Base-by-base conservation (phyloP, 2,113 vertebrate species). In the Pipa parva region DNA sequence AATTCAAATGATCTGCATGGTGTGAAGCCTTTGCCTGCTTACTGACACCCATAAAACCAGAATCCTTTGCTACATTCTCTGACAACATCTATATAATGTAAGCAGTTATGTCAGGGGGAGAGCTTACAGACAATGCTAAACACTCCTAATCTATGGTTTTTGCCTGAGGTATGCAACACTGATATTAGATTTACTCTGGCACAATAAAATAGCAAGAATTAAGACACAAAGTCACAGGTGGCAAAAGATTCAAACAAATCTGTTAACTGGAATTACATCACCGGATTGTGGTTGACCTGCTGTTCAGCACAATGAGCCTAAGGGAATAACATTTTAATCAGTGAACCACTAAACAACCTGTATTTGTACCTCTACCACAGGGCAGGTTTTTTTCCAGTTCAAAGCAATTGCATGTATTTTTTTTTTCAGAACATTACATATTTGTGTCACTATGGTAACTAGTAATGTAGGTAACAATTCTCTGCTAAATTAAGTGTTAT, bases 321-420 rank as follows among this genome's bases (percentile, higher is more conserved):
- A 68, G 56, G 65, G 65, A 45, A 68, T 68, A 68, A 68, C 65
- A 68, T 68, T 68, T 68, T 68, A 68, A 68, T 68, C 65, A 68
- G 65, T 48, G 27, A 59, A 57, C 29, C 65, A 68, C 56, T 51
- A 68, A 68, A 68, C 60, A 59, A 68, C 56, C 55, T 57, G 51
- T 68, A 52, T 60, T 68, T 59, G 42, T 68, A 51, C 42, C 57
- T 68, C 26, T 59, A 42, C 65, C 46, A 68, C 52, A 60, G 57
- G 65, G 56, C 37, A 33, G 52, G 29, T 59, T 45, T 68, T 68
- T 60, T 59, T 68, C 24, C 58, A 42, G 56, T 68, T 60, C 26
- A 59, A 68, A 68, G 56, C 65, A 50, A 68, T 68, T 68, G 63
- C 52, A 64, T 55, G 22, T 36, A 59, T 58, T 50, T 42, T 58